Evolutionary conservation across 2,797 vertebrate species (phyloP).

Genomic region (Spheniscus humboldti): DNA sequence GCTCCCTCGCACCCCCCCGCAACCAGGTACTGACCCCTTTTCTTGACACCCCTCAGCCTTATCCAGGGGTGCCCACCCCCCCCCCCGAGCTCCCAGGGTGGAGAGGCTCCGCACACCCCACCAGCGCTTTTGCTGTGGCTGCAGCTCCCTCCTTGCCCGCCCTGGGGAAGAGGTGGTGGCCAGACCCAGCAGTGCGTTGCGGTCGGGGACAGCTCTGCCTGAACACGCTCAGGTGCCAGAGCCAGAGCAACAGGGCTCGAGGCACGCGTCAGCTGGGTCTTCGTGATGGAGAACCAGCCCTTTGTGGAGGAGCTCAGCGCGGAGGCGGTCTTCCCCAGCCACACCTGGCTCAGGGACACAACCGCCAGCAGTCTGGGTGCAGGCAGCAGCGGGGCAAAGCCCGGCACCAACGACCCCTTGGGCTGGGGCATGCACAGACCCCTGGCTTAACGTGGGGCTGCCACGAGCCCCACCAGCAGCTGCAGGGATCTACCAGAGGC

Average conservation of each 20-base stretch:
- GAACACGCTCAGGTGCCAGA: not conserved
- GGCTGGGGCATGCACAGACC: not conserved
- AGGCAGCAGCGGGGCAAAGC: not conserved
- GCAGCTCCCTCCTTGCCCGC: not conserved
- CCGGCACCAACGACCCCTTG: accelerated
- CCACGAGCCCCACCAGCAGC: not conserved
- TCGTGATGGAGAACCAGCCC: not conserved
- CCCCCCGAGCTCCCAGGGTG: accelerated
- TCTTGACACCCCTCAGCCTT: not conserved
- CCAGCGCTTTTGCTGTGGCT: not conserved
- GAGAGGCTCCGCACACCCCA: not conserved
- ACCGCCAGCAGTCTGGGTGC: not conserved
- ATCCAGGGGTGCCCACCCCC: accelerated
- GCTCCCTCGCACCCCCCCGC: no score
- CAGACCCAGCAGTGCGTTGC: not conserved
- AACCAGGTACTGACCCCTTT: not conserved
- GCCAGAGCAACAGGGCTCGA: not conserved
- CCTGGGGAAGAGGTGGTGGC: not conserved
- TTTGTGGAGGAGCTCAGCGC: accelerated
- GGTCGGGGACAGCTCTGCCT: not conserved
- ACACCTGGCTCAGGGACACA: accelerated
- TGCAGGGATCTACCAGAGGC: not conserved
- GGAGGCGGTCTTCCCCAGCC: not conserved
- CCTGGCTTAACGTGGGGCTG: not conserved
- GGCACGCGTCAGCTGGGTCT: not conserved